Base-by-base conservation (phyloP, 2,888 invertebrate species). In the Teleogryllus oceanicus region DNA sequence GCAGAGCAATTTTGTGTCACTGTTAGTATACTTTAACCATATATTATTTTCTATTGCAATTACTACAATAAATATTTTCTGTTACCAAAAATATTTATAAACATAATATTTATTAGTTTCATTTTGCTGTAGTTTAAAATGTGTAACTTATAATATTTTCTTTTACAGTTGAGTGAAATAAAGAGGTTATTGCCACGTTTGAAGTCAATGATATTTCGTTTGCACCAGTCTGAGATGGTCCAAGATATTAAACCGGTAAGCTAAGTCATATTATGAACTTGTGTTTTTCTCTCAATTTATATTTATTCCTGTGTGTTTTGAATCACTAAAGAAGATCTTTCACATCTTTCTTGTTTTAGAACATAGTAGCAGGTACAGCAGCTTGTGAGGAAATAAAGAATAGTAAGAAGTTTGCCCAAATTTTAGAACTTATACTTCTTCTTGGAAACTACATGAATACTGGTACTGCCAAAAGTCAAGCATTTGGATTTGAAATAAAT, bases 401-500 rank as follows among this genome's bases (percentile, higher is more conserved):
- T 50, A 97, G 97, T 85, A 92, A 92, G 83, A 98, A 97, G 85
- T 97, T 99, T 87, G 93, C 94, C 1, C 93, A 92, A 86, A 93
- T 99, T 78, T 87, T 99, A 18, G 96, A 98, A 86, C 88, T 99
- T 0, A 91, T 99, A 81, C 89, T 99, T 0, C 87, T 98, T 16
- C 89, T 98, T 37, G 99, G 99, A 5, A 99, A 99, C 88, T 97
- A 96, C 85, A 96, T 99, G 95, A 99, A 99, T 87, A 92, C 96
- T 0, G 98, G 98, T 0, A 96, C 97, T 11, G 94, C 94, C 85
- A 97, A 98, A 85, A 97, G 95, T 1, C 95, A 95, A 83, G 96
- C 98, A 0, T 94, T 95, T 84, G 99, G 97, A 1, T 99, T 99
- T 87, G 98, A 99, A 87, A 96, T 99, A 84, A 97, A 94, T 86